Percentiles rank a stretch among this genome's conserved stretches.
Evolutionary conservation across 2,888 invertebrate genomes (phyloP).

Genomic region (Frankliniella fusca): DNA sequence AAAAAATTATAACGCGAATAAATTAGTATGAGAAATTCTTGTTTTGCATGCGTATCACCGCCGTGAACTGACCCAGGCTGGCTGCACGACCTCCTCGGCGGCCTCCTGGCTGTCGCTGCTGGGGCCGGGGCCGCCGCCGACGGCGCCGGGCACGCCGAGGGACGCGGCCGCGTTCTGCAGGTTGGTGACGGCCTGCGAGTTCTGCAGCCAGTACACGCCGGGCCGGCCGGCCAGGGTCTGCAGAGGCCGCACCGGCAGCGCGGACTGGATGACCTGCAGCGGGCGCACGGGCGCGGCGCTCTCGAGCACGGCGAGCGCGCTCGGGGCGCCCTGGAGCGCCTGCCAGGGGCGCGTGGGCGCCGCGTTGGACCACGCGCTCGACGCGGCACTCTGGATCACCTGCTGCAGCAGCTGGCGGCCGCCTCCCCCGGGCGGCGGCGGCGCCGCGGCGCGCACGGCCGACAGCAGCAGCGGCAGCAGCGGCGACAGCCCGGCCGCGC

Average conservation of each 20-base stretch:
- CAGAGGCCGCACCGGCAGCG: neutral
- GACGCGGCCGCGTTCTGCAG: neutral
- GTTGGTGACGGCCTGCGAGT: neutral
- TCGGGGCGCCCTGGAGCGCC: neutral
- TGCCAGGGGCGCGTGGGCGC: neutral
- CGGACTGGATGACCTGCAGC: neutral
- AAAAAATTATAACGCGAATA: too few relatives aligned
- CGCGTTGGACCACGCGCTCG: neutral
- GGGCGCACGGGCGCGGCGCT: neutral
- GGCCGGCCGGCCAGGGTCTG: neutral
- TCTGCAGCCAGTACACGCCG: constrained; percentile 4
- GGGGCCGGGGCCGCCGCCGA: neutral
- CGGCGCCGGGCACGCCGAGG: neutral
- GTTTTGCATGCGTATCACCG: too few relatives aligned
- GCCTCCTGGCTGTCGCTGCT: too few relatives aligned
- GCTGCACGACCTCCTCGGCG: too few relatives aligned
- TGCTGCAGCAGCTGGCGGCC: constrained; percentile 11
- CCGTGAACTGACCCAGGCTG: too few relatives aligned
- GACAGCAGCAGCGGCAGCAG: constrained; percentile 21
- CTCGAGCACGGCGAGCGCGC: neutral
- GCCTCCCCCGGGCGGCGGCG: neutral
- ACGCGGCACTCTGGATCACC: neutral
- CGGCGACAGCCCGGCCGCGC: neutral
- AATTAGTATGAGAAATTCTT: too few relatives aligned
- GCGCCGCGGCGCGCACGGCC: neutral